phyloP scores from a whole-genome alignment of 2,888 invertebrate genomes.

The Vannuccia rotundouncinata region DNA sequence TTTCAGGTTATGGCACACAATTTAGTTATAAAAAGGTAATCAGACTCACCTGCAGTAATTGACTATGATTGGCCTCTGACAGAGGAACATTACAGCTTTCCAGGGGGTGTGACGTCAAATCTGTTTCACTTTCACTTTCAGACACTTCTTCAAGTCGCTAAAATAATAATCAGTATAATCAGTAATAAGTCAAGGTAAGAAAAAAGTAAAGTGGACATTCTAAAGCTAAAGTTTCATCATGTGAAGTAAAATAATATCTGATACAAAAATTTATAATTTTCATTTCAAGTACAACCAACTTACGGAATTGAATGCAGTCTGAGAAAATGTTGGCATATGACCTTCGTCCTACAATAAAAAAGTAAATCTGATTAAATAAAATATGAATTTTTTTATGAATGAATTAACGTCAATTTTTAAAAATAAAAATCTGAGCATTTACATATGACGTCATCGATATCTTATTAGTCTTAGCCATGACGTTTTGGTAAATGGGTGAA shows the following conservation, averaged over 20 bases:
- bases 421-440: too few species aligned
- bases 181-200: too few species aligned
- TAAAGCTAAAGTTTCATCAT: not conserved
- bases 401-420: too few species aligned
- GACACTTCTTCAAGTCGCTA: not conserved
- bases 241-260: not conserved
- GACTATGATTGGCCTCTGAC: not conserved
- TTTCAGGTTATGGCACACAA: too few species aligned
- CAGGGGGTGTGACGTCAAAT: not conserved
- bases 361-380: not conserved
- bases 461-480: too few species aligned
- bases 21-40: too few species aligned
- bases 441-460: too few species aligned
- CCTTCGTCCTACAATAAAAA: slow-evolving; percentile 1
- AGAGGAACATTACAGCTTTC: not conserved
- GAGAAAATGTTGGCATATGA: slow-evolving; percentile 9
- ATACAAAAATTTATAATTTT: not conserved
- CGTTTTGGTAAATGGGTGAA: too few species aligned
- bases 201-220: too few species aligned
- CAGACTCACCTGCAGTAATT: not conserved
- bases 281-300: not conserved
- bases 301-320: not conserved
- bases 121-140: not conserved
- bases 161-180: too few species aligned
- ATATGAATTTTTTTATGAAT: too few species aligned